Conservation (phyloP, 1,140 invertebrate species). For the Archivesica marissinica region DNA sequence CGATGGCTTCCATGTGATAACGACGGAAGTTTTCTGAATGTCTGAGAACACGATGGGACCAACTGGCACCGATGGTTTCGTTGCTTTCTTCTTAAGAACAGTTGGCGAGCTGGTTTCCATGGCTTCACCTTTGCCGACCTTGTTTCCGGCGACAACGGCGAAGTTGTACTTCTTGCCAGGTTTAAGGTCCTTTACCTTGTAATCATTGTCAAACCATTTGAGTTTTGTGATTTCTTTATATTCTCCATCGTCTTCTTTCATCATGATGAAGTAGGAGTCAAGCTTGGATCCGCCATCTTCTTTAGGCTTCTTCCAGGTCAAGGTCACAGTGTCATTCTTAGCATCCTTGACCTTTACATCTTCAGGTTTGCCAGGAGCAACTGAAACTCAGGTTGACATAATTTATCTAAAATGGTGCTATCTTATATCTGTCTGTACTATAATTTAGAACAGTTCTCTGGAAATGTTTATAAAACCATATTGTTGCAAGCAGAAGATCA, state of each 20-base stretch:
- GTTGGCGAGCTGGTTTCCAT: constrained; percentile 94
- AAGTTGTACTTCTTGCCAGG: constrained; percentile 99
- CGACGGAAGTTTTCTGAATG: constrained; percentile 87
- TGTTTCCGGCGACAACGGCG: constrained; percentile 96
- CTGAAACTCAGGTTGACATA: too few relatives aligned
- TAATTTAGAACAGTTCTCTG: too few relatives aligned
- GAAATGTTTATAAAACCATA: too few relatives aligned
- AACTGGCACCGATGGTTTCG: constrained; percentile 92
- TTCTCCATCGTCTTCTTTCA: constrained; percentile 87
- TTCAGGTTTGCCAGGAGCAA: constrained; percentile 87
- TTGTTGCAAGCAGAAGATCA: too few relatives aligned
- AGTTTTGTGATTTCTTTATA: constrained; percentile 95
- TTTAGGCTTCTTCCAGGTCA: constrained; percentile 95
- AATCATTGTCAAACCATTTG: constrained; percentile 90
- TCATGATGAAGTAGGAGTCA: constrained; percentile 98
- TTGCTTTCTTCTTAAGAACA: constrained; percentile 81
- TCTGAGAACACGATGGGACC: constrained; percentile 88
- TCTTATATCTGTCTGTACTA: too few relatives aligned
- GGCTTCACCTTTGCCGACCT: constrained; percentile 95
- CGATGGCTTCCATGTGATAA: constrained; percentile 97
- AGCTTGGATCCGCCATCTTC: constrained; percentile 94
- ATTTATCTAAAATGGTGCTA: too few relatives aligned
- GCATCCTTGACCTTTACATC: constrained; percentile 93
- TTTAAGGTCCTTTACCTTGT: constrained; percentile 93
- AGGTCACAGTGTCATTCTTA: constrained; percentile 95